Evolutionary conservation across 1,140 invertebrate species (phyloP).

Genomic region (Neodiprion virginianus): DNA sequence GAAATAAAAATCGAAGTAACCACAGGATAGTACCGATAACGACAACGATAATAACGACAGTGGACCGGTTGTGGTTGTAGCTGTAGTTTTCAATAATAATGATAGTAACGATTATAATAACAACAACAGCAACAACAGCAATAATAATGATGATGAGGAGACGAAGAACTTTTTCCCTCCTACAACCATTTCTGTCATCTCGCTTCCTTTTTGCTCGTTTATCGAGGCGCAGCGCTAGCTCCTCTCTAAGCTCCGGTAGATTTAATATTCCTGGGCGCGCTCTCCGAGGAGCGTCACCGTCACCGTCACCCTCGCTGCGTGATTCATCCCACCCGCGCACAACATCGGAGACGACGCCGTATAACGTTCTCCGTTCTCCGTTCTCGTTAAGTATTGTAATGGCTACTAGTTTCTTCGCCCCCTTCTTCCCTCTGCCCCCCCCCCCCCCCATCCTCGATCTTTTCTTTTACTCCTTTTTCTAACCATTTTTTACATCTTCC

Average conservation of each 20-base stretch:
- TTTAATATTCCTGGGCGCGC: conserved; percentile 46
- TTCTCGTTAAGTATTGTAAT: conserved; percentile 54
- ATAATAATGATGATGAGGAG: not conserved
- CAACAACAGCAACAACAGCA: not conserved
- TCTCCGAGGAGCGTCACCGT: conserved; percentile 29
- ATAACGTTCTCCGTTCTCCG: conserved; percentile 36
- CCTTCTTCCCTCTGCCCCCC: conserved; percentile 29
- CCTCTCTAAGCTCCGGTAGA: conserved; percentile 24
- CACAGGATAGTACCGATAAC: no score
- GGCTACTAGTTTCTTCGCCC: conserved; percentile 26
- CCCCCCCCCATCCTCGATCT: conserved; percentile 27
- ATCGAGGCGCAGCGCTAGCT: not conserved
- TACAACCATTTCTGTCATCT: conserved; percentile 19
- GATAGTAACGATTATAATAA: not conserved
- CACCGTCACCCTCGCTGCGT: conserved; percentile 23
- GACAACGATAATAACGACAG: no score
- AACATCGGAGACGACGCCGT: conserved; percentile 31
- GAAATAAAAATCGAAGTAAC: no score
- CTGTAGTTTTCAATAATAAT: not conserved
- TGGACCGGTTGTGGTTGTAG: no score
- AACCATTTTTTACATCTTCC: conserved; percentile 21
- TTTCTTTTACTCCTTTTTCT: conserved; percentile 34
- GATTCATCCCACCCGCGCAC: conserved; percentile 53
- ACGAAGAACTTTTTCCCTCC: not conserved
- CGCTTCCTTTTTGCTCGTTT: conserved; percentile 10